Base-by-base conservation (phyloP, 2,797 vertebrate species). In the Anomalospiza imberbis region DNA sequence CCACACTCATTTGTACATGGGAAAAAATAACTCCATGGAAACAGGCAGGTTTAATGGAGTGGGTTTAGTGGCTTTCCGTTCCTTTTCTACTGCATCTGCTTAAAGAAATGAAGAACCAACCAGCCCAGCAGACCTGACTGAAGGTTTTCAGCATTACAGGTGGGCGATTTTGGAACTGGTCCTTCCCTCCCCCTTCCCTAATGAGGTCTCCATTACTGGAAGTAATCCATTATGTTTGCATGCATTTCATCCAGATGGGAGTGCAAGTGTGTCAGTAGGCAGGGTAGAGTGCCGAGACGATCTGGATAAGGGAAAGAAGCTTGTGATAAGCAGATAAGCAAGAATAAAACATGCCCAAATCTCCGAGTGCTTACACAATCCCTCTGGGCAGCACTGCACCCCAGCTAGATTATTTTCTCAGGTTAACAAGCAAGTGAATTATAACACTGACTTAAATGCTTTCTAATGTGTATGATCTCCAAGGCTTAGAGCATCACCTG, bases 251-350 rank as follows among this genome's bases (percentile, higher is more conserved):
- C 93, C 94, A 95, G 95, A 95, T 92, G 95, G 93, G 83, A 94
- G 75, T 58, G 72, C 83, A 85, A 94, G 68, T 76, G 95, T 95
- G 95, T 92, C 94, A 71, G 90, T 51, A 89, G 78, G 91, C 93
- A 91, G 81, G 60, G 45, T 45, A 57, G 75, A 87, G 60, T 0
- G 34, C 85, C 3, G 47, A 93, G 95, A 89, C 53, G 75, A 96
- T 80, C 54, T 86, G 92, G 96, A 79, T 93, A 80, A 95, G 54
- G 8, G 24, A 93, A 96, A 96, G 97, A 72, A 96, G 95, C 95
- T 96, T 95, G 92, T 85, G 76, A 31, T 95, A 96, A 96, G 97
- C 91, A 97, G 96, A 97, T 97, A 91, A 96, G 67, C 73, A 70
- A 91, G 95, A 95, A 89, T 91, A 93, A 96, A 84, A 81, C 93